Base-by-base conservation (phyloP, 2,888 invertebrate genomes). In the Drosophila mayaguana region DNA sequence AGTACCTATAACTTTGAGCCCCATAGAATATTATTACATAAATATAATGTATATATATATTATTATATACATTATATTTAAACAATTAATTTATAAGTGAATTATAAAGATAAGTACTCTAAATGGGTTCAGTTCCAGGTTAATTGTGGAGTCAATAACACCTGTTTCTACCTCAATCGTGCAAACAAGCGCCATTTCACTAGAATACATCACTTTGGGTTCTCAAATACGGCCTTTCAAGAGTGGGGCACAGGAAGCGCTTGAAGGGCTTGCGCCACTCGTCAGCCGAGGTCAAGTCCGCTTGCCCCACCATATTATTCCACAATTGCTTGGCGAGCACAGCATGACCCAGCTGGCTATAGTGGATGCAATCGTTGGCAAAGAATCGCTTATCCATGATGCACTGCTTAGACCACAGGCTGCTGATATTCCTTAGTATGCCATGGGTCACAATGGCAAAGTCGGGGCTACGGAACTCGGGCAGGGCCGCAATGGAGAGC, bases 401-500 rank as follows among this genome's bases (percentile, higher is more conserved):
- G 0, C 63, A 68, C 11, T 78, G 22, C 12, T 8, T 8, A 0
- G 78, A 54, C 78, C 75, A 73, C 0, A 51, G 1, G 3, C 1
- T 67, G 40, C 63, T 73, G 4, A 78, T 16, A 14, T 76, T 73
- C 0, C 63, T 1, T 2, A 73, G 53, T 0, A 68, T 51, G 2
- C 57, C 63, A 22, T 78, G 75, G 9, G 50, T 0, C 2, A 76
- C 78, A 20, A 78, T 76, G 32, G 73, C 75, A 36, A 76, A 78
- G 18, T 76, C 68, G n/a, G 78, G 54, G 14, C 63, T 53, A 2
- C 57, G 78, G 25, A 76, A 68, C 34, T 76, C 75, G 14, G 74
- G 57, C 54, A 42, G 12, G 0, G 46, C 8, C n/a, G 57, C 74
- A 14, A 76, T 43, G 5, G 50, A 20, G 3, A 63, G 51, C 9